Conservation (phyloP, 2,797 vertebrate genomes). For the Natrix natrix region DNA sequence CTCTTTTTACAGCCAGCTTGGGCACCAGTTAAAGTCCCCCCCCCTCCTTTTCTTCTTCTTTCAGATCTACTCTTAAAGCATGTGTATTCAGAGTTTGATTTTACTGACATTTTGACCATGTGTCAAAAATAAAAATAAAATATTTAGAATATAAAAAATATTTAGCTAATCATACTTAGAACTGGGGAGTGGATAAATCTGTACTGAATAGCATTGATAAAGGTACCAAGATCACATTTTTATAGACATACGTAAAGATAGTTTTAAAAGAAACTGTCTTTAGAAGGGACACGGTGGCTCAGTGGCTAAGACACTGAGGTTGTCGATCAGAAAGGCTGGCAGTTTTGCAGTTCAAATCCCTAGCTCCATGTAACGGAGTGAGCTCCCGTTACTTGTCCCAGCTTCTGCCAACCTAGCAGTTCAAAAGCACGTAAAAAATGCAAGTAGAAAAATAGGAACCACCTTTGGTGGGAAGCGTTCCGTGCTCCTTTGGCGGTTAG, state of each 20-base stretch:
- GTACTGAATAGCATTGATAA: neutral
- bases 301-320: no score
- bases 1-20: conserved; percentile 12
- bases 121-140: no score
- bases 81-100: neutral
- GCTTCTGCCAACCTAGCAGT: no score
- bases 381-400: no score
- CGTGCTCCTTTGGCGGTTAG: no score
- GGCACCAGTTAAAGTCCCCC: neutral
- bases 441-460: no score
- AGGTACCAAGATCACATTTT: neutral
- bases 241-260: neutral
- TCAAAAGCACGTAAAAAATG: no score
- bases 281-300: no score
- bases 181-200: conserved; percentile 8
- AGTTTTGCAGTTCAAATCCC: no score
- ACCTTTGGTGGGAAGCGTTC: no score
- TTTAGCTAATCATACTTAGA: neutral
- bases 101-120: neutral
- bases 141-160: neutral
- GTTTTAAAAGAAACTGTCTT: neutral
- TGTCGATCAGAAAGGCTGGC: no score
- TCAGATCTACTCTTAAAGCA: neutral
- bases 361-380: no score
- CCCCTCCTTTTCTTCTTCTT: neutral